Evolutionary conservation across 2,797 vertebrate species (phyloP).

Genomic region (Hapalemur alaotrensis): DNA sequence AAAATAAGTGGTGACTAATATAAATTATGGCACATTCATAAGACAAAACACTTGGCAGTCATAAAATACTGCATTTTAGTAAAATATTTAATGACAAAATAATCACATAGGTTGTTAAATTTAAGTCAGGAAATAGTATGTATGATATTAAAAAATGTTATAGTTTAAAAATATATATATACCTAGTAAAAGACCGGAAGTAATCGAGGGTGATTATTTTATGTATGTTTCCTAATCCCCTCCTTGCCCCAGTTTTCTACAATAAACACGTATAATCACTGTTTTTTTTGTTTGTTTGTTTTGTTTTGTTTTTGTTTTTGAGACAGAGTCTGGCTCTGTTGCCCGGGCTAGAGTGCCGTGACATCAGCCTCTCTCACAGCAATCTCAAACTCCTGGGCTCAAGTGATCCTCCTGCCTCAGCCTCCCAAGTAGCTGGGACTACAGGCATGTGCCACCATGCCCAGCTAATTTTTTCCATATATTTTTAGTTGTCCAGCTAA

Average conservation of each 20-base stretch:
- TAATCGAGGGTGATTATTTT: not conserved
- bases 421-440: no score
- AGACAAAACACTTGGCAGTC: not conserved
- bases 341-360: no score
- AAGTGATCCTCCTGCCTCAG: no score
- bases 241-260: not conserved
- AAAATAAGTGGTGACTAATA: conserved; percentile 12
- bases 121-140: not conserved
- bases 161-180: not conserved
- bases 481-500: no score
- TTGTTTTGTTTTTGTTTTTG: not conserved
- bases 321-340: no score
- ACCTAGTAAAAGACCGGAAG: not conserved
- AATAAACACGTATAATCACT: not conserved
- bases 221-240: not conserved
- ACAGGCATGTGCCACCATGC: no score
- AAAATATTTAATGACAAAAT: not conserved
- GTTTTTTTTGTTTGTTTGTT: not conserved
- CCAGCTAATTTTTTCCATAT: no score
- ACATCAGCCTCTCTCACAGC: no score
- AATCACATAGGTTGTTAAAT: conserved; percentile 33
- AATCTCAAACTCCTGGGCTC: no score
- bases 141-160: not conserved
- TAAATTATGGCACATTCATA: not conserved
- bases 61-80: conserved; percentile 8